Conservation (phyloP, 2,113 vertebrate genomes). For the Egretta garzetta region DNA sequence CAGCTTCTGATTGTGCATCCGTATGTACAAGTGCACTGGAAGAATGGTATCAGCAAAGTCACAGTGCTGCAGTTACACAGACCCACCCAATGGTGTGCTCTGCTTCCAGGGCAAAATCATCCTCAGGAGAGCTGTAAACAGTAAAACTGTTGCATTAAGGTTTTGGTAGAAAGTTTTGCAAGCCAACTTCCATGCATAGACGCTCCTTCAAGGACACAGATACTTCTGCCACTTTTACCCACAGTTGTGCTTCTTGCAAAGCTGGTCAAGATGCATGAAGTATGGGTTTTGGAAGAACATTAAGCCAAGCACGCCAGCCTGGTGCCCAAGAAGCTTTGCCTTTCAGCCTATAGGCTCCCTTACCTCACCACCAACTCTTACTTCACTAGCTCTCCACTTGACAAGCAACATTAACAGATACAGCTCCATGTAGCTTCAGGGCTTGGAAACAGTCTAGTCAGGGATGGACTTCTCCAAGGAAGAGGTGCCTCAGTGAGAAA, state of each 20-base stretch:
- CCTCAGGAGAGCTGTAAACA: neutral
- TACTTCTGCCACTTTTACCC: neutral
- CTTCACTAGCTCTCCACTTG: neutral
- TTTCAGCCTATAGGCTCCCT: neutral
- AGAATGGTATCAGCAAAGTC: neutral
- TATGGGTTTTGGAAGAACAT: neutral
- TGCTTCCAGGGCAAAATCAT: neutral
- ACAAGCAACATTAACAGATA: neutral
- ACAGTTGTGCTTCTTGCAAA: neutral
- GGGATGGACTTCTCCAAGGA: neutral
- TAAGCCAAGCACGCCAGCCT: neutral
- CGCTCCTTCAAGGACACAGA: neutral
- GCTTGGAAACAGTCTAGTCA: neutral
- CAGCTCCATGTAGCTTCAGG: neutral
- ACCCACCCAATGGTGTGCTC: neutral
- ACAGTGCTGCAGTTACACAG: neutral
- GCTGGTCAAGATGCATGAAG: neutral
- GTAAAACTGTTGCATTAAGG: neutral
- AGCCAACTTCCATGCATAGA: neutral
- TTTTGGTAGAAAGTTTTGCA: neutral
- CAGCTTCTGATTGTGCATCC: neutral
- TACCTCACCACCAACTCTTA: neutral
- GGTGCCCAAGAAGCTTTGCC: neutral
- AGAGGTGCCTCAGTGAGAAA: neutral
- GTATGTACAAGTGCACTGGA: neutral